phyloP scores from a whole-genome alignment of 1,140 invertebrate species.

The Sminthurinus signatus region DNA sequence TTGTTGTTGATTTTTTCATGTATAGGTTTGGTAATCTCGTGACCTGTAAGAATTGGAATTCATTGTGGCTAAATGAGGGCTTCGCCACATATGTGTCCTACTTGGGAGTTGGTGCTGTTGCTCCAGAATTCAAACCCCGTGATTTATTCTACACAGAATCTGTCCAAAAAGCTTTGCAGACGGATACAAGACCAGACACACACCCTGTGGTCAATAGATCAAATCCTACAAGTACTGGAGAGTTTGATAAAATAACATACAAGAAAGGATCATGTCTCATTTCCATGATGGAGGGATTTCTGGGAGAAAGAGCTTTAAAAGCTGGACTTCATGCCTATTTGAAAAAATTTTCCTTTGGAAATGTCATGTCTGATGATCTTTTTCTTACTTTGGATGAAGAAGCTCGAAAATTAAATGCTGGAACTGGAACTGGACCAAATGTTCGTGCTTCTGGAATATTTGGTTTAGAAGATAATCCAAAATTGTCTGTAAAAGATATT shows the following conservation, averaged over 20 bases:
- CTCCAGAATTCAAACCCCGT: slow-evolving; percentile 15
- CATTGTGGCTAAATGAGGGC: slow-evolving; percentile 25
- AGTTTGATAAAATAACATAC: slow-evolving; percentile 29
- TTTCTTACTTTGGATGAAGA: slow-evolving; percentile 56
- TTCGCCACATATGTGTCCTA: slow-evolving; percentile 21
- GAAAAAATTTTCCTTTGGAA: slow-evolving; percentile 33
- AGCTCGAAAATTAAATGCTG: slow-evolving; percentile 44
- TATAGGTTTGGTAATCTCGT: background rate
- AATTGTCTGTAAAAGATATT: slow-evolving; percentile 62
- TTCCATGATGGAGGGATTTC: slow-evolving; percentile 70
- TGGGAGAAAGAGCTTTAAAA: slow-evolving; percentile 62
- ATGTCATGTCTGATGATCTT: slow-evolving; percentile 58
- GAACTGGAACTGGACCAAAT: slow-evolving; percentile 27
- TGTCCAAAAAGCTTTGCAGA: slow-evolving; percentile 1
- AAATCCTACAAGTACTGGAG: background rate
- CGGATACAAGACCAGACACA: background rate
- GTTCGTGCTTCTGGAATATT: no score
- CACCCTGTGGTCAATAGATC: slow-evolving; percentile 6
- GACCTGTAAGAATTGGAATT: slow-evolving; percentile 11
- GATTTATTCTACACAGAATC: background rate
- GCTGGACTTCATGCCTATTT: slow-evolving; percentile 58
- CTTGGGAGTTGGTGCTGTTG: slow-evolving; percentile 1
- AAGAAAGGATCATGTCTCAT: slow-evolving; percentile 61
- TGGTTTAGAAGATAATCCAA: slow-evolving; percentile 53
- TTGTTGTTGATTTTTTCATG: no score